Base-by-base conservation (phyloP, 2,113 vertebrate genomes). In the Psammodynastes pulverulentus region DNA sequence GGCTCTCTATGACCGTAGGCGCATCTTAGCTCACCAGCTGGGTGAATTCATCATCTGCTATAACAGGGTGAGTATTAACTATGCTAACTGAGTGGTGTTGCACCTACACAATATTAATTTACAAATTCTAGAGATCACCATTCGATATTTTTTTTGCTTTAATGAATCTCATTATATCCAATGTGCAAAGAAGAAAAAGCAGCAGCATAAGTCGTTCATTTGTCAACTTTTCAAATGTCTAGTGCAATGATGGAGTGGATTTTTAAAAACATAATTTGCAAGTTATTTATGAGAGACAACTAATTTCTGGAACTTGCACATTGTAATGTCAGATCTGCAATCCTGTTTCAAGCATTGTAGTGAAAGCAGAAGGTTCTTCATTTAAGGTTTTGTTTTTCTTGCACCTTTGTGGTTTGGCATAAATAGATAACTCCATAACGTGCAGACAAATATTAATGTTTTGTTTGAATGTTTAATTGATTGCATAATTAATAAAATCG, bases 21-120 rank as follows among this genome's bases (percentile, higher is more conserved):
- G 97, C 53, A 97, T 99, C 93, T 97, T 99, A 95, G 99, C 99
- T 93, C 97, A 98, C 93, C 98, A 99, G 91, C 97, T 99, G 24
- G 98, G 98, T 51, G 97, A 98, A 93, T 99, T 99, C 96, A 98
- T 99, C 54, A 92, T 96, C 91, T 98, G 94, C 93, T 99, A 99
- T 84, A 98, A 98, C 94, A 98, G 98, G 98, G 99, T 99, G 79
- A 89, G 91, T 92, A 84, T n/a, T 79, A n/a, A 6, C 87, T 92
- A 21, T 91, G 39, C 26, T 91, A 91, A 9, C 9, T 48, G 5
- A 84, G 9, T 15, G 24, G 24, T 58, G 84, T 17, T 53, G n/a
- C 17, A 12, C 12, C 45, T 79, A 13, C 8, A 84, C 56, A 91
- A n/a, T 46, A 48, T 84, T 86, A 67, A 90, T 87, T 62, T 67